phyloP scores from a whole-genome alignment of 2,113 vertebrate genomes.

The Dicrurus megarhynchus region DNA sequence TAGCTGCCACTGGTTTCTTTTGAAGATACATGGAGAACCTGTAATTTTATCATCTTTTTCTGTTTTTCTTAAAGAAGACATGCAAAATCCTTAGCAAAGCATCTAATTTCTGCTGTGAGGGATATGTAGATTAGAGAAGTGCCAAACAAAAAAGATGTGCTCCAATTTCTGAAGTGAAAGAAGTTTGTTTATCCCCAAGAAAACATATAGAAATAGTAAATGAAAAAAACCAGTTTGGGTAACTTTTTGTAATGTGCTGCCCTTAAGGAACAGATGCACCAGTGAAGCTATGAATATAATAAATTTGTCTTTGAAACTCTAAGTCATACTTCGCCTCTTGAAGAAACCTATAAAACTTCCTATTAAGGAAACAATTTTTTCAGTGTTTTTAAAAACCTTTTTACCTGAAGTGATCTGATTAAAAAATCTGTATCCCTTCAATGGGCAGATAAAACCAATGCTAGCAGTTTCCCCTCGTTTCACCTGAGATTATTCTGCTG shows the following conservation, averaged over 20 bases:
- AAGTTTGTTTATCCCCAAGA: background rate
- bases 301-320: background rate
- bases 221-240: background rate
- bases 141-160: background rate
- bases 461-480: background rate
- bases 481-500: background rate
- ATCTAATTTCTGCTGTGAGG: background rate
- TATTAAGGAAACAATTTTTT: background rate
- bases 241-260: background rate
- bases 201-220: background rate
- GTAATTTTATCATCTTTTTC: background rate
- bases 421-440: background rate
- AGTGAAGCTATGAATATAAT: background rate
- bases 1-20: background rate
- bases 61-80: background rate
- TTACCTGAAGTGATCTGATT: background rate
- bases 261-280: background rate
- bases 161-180: background rate
- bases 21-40: background rate
- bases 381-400: background rate
- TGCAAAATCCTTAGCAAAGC: background rate
- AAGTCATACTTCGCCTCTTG: background rate
- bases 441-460: background rate
- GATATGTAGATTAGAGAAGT: background rate
- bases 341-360: background rate